These are phyloP conservation scores for Helicoverpa zea DNA, from an alignment of 1,140 invertebrate species.

Conservation along the genomic window DNA sequence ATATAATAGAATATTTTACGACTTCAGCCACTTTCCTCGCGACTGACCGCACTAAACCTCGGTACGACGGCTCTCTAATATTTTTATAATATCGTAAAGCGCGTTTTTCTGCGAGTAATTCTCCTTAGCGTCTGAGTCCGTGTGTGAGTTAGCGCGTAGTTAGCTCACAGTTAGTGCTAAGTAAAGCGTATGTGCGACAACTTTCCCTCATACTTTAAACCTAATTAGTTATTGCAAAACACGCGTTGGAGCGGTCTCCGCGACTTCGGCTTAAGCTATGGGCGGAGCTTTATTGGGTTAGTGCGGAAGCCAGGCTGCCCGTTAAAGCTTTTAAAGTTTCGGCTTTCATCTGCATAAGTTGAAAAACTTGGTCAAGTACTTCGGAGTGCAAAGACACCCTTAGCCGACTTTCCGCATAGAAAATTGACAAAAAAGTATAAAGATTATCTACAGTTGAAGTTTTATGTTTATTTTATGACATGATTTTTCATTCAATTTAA, in stretches of 20 bases:
- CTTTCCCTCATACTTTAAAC: constrained; percentile 27
- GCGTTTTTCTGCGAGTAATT: constrained; percentile 9
- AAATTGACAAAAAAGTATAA: too few relatives aligned
- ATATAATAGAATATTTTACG: constrained; percentile 20
- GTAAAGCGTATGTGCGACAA: constrained; percentile 20
- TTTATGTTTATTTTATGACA: too few relatives aligned
- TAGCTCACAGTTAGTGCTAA: background rate
- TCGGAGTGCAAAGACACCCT: background rate
- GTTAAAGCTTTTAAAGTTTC: constrained; percentile 18
- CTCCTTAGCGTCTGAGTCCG: background rate
- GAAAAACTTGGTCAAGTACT: background rate
- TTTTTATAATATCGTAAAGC: constrained; percentile 22
- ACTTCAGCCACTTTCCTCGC: background rate
- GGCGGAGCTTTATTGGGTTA: constrained; percentile 7
- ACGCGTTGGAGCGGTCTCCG: background rate
- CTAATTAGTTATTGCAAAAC: constrained; percentile 35
- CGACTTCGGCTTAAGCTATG: constrained; percentile 4
- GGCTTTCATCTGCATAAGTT: constrained; percentile 3
- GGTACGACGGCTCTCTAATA: constrained; percentile 2
- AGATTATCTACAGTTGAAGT: too few relatives aligned
- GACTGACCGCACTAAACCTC: background rate
- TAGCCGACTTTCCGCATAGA: too few relatives aligned
- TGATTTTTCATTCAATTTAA: too few relatives aligned
- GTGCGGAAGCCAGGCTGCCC: constrained; percentile 4
- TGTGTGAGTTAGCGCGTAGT: constrained; percentile 12